Percentiles rank a stretch among this genome's conserved stretches.
Conservation (phyloP, 2,888 invertebrate species). For the Aporophyla nigra region DNA sequence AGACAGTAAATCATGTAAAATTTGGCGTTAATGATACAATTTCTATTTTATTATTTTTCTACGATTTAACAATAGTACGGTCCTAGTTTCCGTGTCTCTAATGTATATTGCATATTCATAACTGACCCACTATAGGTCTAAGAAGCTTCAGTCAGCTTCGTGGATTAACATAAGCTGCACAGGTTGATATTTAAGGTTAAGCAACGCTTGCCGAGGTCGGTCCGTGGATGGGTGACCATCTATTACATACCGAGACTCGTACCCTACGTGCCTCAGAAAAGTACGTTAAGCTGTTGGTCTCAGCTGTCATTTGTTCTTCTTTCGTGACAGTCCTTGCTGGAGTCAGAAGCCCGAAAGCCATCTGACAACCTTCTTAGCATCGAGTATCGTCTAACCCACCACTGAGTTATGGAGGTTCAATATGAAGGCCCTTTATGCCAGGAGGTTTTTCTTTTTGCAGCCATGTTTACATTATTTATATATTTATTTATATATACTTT, state of each 20-base stretch:
- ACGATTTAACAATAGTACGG: not conserved
- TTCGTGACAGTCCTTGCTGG: no score
- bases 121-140: not conserved
- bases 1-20: not conserved
- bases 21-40: not conserved
- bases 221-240: not conserved
- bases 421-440: no score
- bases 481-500: no score
- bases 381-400: no score
- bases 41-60: not conserved
- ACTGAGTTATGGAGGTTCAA: not conserved
- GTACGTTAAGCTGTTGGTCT: not conserved
- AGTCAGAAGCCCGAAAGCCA: not conserved
- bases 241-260: not conserved
- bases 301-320: not conserved
- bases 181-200: not conserved
- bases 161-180: not conserved
- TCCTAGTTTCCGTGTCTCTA: not conserved
- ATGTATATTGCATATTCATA: not conserved
- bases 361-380: not conserved
- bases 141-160: not conserved
- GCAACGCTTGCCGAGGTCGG: no score
- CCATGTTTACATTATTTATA: no score
- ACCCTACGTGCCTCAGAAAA: not conserved
- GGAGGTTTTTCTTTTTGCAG: no score